Percentiles rank a stretch among this genome's conserved stretches.
Evolutionary conservation across 2,797 vertebrate genomes (phyloP).

Genomic region (Phrynocephalus vlangalii): DNA sequence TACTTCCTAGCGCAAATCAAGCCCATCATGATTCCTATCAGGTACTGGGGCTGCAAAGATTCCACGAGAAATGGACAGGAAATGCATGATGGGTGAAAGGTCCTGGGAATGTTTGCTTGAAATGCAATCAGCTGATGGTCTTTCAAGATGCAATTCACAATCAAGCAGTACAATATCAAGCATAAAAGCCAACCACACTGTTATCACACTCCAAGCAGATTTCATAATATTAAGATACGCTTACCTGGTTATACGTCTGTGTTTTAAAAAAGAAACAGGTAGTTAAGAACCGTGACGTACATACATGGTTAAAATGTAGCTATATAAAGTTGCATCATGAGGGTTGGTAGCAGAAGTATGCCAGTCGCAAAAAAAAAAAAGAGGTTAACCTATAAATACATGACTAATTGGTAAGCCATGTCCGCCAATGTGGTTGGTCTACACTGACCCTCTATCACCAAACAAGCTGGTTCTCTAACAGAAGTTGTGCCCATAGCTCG

Average conservation of each 20-base stretch:
- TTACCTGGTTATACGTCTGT: conserved; percentile 48
- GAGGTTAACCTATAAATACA: not conserved
- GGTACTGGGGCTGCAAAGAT: not conserved
- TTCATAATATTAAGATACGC: not conserved
- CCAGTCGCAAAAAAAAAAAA: not conserved
- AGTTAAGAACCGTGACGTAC: not conserved
- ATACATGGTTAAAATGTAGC: not conserved
- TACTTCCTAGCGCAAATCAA: not conserved
- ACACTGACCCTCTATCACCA: not conserved
- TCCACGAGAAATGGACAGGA: not conserved
- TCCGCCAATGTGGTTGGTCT: not conserved
- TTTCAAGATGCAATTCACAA: not conserved
- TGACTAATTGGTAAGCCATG: not conserved
- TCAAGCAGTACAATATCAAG: not conserved
- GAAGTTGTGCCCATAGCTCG: not conserved
- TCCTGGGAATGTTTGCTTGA: not conserved
- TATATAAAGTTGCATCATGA: not conserved
- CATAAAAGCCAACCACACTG: conserved; percentile 18
- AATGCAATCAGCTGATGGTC: not conserved
- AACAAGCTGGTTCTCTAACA: not conserved
- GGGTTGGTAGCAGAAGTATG: not conserved
- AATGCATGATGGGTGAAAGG: not conserved
- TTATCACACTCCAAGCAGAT: conserved; percentile 21
- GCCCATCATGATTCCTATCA: not conserved
- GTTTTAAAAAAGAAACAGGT: conserved; percentile 49